A percentile compares a stretch with the other conserved stretches of the same genome.
These are phyloP conservation scores for Rhynchomys soricoides DNA, from an alignment of 2,113 vertebrate species.

Conservation along the genomic window DNA sequence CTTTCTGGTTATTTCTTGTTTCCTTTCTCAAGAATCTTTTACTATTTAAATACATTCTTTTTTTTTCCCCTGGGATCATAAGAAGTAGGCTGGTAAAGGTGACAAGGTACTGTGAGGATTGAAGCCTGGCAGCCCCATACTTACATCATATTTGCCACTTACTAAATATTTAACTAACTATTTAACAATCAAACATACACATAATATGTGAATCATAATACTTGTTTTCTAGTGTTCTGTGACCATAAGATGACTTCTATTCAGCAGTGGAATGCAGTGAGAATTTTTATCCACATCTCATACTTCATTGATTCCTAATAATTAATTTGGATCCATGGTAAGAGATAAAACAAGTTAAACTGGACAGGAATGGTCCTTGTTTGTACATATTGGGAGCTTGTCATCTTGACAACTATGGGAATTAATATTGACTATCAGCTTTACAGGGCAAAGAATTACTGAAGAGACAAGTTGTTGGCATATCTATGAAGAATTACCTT, in stretches of 20 bases:
- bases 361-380: background rate
- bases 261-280: background rate
- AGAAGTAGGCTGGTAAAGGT: background rate
- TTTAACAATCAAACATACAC: background rate
- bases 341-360: background rate
- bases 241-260: background rate
- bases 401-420: background rate
- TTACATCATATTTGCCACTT: background rate
- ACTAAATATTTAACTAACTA: background rate
- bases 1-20: slow-evolving; percentile 15
- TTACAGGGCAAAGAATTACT: background rate
- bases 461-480: background rate
- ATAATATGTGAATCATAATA: background rate
- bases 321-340: background rate
- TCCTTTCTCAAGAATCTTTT: background rate
- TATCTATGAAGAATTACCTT: background rate
- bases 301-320: background rate
- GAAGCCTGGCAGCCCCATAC: background rate
- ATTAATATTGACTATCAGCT: background rate
- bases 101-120: background rate
- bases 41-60: background rate
- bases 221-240: background rate
- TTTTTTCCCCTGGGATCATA: background rate
- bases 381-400: background rate
- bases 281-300: background rate